Percentiles rank a stretch among this genome's conserved stretches.
phyloP scores from a whole-genome alignment of 2,888 invertebrate species.

The Harmothoe impar region DNA sequence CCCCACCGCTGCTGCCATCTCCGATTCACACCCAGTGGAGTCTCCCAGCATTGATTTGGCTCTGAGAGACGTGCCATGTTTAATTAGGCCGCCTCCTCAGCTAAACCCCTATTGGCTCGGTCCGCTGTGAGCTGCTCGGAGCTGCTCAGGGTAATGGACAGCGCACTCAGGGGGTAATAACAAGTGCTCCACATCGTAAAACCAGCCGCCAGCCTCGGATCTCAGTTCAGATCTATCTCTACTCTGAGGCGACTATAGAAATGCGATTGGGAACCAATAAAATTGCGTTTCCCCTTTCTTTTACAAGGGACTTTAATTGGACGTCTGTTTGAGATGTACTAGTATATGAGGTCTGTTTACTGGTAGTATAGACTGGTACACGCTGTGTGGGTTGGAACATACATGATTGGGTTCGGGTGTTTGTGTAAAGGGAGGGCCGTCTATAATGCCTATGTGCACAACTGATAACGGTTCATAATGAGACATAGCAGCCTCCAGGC shows the following conservation, averaged over 20 bases:
- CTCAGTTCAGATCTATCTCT: background rate
- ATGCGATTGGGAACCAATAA: background rate
- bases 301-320: too few relatives aligned
- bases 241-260: too few relatives aligned
- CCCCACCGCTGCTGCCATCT: background rate
- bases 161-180: background rate
- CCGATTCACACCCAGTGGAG: background rate
- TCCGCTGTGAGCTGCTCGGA: background rate
- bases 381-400: too few relatives aligned
- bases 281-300: background rate
- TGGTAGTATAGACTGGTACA: too few relatives aligned
- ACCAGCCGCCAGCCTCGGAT: background rate
- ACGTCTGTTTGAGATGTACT: too few relatives aligned
- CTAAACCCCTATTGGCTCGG: background rate
- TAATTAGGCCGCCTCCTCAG: slow-evolving; percentile 7
- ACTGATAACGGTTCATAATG: too few relatives aligned
- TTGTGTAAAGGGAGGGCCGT: too few relatives aligned
- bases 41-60: slow-evolving; percentile 2
- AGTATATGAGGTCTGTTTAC: too few relatives aligned
- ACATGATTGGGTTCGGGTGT: too few relatives aligned
- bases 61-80: slow-evolving; percentile 21
- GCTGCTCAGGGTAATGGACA: slow-evolving; percentile 17
- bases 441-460: background rate
- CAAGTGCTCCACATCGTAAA: background rate
- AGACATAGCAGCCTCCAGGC: too few relatives aligned